These are phyloP conservation scores for Musca vetustissima DNA, from an alignment of 1,140 invertebrate species.

Conservation along the genomic window DNA sequence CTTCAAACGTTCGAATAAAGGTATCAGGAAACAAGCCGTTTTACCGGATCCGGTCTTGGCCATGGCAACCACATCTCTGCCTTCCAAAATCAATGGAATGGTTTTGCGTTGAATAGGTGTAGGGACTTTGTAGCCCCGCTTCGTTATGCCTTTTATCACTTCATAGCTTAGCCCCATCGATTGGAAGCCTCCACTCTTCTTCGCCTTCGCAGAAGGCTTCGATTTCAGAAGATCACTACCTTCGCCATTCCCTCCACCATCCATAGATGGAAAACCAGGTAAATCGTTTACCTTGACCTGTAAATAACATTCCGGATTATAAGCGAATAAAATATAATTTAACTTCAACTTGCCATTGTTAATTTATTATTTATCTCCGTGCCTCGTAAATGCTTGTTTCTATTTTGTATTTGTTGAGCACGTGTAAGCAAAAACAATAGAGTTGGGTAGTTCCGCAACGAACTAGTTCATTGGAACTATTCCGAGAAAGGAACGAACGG, in stretches of 20 bases:
- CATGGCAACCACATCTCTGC: constrained; percentile 98
- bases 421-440: too few relatives aligned
- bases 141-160: constrained; percentile 86
- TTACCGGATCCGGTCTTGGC: constrained; percentile 98
- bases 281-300: constrained; percentile 46
- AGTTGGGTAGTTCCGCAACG: too few relatives aligned
- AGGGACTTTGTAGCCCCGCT: constrained; percentile 95
- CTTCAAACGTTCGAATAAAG: constrained; percentile 91
- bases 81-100: constrained; percentile 91
- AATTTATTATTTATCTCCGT: too few relatives aligned
- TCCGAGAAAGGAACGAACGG: too few relatives aligned
- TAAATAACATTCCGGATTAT: neutral
- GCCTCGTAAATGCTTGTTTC: neutral
- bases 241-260: constrained; percentile 28
- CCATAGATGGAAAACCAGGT: constrained; percentile 48
- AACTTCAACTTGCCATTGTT: too few relatives aligned
- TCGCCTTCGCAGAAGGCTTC: constrained; percentile 63
- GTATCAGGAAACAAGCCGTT: constrained; percentile 98
- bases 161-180: constrained; percentile 83
- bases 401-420: constrained; percentile 5
- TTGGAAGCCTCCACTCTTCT: constrained; percentile 90
- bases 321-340: too few relatives aligned
- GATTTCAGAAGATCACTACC: constrained; percentile 34
- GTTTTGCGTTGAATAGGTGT: constrained; percentile 99
- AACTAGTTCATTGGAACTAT: too few relatives aligned